Conservation (phyloP, 2,888 invertebrate species). For the Sesamia inferens region DNA sequence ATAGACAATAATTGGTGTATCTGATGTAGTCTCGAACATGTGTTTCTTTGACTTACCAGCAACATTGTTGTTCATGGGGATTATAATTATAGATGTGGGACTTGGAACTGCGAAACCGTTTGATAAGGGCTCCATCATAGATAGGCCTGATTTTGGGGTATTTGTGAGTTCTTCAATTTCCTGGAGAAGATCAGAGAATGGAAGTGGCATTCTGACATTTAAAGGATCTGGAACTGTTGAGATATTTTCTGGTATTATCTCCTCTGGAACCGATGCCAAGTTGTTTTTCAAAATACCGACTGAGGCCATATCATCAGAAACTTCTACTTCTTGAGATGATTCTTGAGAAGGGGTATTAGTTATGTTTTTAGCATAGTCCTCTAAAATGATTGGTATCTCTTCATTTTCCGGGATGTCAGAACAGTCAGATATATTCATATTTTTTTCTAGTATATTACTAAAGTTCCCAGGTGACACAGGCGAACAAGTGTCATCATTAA, state of each 20-base stretch:
- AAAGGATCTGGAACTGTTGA: background rate
- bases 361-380: background rate
- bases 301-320: background rate
- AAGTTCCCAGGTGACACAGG: background rate
- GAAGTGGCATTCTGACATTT: conserved; percentile 21
- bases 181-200: background rate
- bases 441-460: background rate
- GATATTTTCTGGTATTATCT: background rate
- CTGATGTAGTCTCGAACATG: background rate
- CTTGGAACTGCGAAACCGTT: conserved; percentile 15
- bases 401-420: background rate
- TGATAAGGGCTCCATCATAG: background rate
- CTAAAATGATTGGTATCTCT: background rate
- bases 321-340: background rate
- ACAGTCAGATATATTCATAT: background rate
- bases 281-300: background rate
- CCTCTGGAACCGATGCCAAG: background rate
- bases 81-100: conserved; percentile 46
- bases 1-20: conserved; percentile 41
- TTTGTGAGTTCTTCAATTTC: background rate
- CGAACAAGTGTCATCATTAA: background rate
- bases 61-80: conserved; percentile 38
- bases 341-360: background rate
- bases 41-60: conserved; percentile 22
- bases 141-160: background rate